Conservation (phyloP, 1,140 invertebrate genomes). For the Pseudoatta argentina region DNA sequence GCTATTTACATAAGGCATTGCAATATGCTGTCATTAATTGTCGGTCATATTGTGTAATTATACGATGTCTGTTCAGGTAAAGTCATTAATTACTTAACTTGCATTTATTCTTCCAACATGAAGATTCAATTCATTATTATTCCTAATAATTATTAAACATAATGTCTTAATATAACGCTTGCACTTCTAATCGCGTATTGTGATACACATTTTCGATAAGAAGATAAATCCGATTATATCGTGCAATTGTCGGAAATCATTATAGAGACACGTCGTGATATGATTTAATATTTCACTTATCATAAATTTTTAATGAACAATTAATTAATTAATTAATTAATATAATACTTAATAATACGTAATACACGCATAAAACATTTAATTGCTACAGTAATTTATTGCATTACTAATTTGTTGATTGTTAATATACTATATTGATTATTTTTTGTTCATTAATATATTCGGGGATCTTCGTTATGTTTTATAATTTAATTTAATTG, state of each 20-base stretch:
- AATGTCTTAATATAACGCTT: background rate
- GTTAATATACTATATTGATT: too few relatives aligned
- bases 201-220: too few relatives aligned
- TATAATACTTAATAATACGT: too few relatives aligned
- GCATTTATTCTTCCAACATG: constrained; percentile 4
- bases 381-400: too few relatives aligned
- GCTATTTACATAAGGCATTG: constrained; percentile 15
- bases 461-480: background rate
- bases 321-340: too few relatives aligned
- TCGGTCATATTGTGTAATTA: background rate
- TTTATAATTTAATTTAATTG: constrained; percentile 28
- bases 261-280: too few relatives aligned
- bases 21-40: background rate
- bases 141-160: constrained; percentile 14
- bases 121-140: background rate
- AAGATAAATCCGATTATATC: too few relatives aligned
- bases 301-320: too few relatives aligned
- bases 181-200: background rate
- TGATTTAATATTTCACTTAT: too few relatives aligned
- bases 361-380: too few relatives aligned
- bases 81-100: constrained; percentile 19
- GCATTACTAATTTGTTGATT: too few relatives aligned
- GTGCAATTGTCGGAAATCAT: too few relatives aligned
- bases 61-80: background rate
- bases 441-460: background rate